phyloP scores from a whole-genome alignment of 2,113 vertebrate genomes.

The Pycnonotus jocosus region DNA sequence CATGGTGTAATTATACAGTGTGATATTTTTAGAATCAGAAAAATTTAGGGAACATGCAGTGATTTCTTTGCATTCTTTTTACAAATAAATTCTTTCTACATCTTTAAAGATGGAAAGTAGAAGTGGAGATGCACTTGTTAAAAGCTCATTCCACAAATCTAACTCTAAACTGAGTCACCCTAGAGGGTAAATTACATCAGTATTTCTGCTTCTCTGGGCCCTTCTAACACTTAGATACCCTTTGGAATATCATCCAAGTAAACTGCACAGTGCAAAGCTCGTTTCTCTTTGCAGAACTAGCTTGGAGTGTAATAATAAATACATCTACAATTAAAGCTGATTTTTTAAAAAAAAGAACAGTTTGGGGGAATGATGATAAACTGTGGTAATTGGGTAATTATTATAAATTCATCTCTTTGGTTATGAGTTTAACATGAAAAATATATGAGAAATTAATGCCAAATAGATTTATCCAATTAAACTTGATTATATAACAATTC shows the following conservation, averaged over 20 bases:
- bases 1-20: background rate
- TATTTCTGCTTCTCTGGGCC: background rate
- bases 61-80: background rate
- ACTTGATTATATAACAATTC: background rate
- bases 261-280: background rate
- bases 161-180: background rate
- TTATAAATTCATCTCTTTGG: background rate
- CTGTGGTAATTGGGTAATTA: background rate
- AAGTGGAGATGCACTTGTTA: background rate
- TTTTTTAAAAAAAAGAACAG: fast-evolving
- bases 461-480: background rate
- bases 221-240: background rate
- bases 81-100: background rate
- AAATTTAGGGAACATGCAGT: background rate
- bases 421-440: background rate
- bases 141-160: background rate
- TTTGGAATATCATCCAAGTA: background rate
- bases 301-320: background rate
- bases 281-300: background rate
- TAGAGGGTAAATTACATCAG: background rate
- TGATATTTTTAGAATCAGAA: background rate
- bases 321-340: background rate
- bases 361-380: background rate
- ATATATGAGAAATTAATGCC: background rate
- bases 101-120: background rate